Conservation (phyloP, 2,797 vertebrate genomes). For the Choloepus didactylus region DNA sequence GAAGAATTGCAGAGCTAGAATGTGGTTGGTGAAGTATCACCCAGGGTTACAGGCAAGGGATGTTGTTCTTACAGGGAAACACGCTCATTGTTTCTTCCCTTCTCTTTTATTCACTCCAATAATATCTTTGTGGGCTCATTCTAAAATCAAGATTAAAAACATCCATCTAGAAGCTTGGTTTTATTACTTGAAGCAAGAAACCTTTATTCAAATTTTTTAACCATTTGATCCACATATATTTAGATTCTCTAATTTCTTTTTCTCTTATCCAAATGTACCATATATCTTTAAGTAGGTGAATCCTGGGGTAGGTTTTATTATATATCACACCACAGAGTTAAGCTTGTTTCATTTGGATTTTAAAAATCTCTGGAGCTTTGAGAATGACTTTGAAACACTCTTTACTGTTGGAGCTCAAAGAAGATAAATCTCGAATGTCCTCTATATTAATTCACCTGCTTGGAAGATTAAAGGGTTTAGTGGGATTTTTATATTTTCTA, state of each 20-base stretch:
- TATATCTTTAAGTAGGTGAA: constrained; percentile 67
- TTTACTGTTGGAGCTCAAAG: constrained; percentile 60
- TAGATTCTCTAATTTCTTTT: constrained; percentile 72
- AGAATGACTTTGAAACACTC: constrained; percentile 74
- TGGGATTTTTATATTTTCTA: constrained; percentile 65
- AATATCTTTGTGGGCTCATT: constrained; percentile 18
- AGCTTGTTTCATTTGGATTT: constrained; percentile 72
- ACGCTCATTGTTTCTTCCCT: neutral
- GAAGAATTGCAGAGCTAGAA: neutral
- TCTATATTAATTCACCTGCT: constrained; percentile 69
- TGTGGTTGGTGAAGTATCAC: neutral
- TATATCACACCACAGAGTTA: constrained; percentile 80
- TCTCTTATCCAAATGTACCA: constrained; percentile 75
- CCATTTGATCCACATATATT: constrained; percentile 77
- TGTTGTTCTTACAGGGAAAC: neutral
- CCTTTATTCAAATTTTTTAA: constrained; percentile 81
- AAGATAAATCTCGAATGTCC: constrained; percentile 70
- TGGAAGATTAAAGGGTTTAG: constrained; percentile 61
- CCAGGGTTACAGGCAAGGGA: too few relatives aligned
- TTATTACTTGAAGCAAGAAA: constrained; percentile 59
- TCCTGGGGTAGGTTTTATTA: constrained; percentile 81
- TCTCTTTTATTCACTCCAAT: neutral
- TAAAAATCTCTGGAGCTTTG: constrained; percentile 68
- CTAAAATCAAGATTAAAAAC: constrained; percentile 52
- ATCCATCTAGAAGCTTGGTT: constrained; percentile 1